Evolutionary conservation across 37 sponge, comb jelly and placozoan species (phyloP), one percentile per base, ranked within the genome.

Genomic region (Axinella damicornis): DNA sequence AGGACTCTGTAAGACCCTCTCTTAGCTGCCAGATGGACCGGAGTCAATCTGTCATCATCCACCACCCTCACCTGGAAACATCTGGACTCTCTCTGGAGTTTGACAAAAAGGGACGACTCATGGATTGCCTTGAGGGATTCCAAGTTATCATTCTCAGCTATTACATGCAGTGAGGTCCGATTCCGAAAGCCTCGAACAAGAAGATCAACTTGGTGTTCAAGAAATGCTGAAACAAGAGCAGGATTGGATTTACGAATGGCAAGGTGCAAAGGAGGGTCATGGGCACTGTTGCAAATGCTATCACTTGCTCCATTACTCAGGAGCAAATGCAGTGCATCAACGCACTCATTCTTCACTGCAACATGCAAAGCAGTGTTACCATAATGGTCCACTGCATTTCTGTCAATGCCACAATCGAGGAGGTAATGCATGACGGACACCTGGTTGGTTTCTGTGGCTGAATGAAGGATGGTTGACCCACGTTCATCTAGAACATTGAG

Each of bases 341-440:
- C 25, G 31, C 79, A 69, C 6, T 76, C 41, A 53, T 85, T 68
- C 1, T 30, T 17, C 33, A 88, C 88, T 27, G 97, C 93, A 58
- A 87, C 16, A 52, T 92, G 97, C 13, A 97, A 72, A n/a, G 97
- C 88, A n/a, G 95, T 97, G 79, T 91, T 81, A 27, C 95, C 95
- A 22, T 92, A 66, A 1, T 77, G 63, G 64, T 95, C 90, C 41
- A 39, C 56, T 41, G 86, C 86, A 74, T 92, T 82, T 0, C 88
- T 56, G 35, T 77, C 57, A 39, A 67, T 33, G 9, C 87, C 91
- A 13, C 62, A 57, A 41, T 79, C 71, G n/a, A 85, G 32, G 37
- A 94, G 85, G 66, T 76, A 88, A 12, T 80, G 54, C 22, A 84
- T 87, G 21, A 82, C 65, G 28, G 87, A 89, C 37, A 69, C 19